Conservation (phyloP, 2,113 vertebrate genomes). For the Oncorhynchus gorbuscha region DNA sequence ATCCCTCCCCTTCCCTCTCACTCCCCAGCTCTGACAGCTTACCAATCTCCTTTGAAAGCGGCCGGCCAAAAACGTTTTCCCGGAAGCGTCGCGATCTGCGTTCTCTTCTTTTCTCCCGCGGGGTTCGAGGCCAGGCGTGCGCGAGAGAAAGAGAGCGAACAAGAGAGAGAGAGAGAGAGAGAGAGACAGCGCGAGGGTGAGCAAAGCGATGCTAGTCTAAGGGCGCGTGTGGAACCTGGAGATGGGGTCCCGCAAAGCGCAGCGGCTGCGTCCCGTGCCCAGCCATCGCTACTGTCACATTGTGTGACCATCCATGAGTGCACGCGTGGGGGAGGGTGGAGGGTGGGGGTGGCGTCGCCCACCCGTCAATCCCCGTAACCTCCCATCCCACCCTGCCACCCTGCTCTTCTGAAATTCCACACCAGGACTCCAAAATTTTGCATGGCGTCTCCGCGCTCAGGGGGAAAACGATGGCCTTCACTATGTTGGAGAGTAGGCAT, state of each 20-base stretch:
- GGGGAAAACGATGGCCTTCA: background rate
- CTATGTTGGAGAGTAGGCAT: background rate
- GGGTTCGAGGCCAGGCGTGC: conserved; percentile 46
- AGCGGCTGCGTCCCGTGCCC: conserved; percentile 71
- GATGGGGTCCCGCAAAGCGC: conserved; percentile 61
- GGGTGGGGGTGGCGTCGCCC: background rate
- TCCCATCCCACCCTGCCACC: background rate
- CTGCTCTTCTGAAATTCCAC: conserved; percentile 31
- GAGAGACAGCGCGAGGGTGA: conserved; percentile 19
- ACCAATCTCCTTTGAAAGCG: conserved; percentile 64
- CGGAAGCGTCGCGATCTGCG: conserved; percentile 33
- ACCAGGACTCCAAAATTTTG: background rate
- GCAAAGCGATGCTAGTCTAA: conserved; percentile 38
- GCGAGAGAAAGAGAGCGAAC: conserved; percentile 28
- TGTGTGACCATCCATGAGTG: conserved; percentile 67
- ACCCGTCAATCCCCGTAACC: background rate
- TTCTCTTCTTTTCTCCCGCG: conserved; percentile 42
- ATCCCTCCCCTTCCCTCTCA: conserved; percentile 62
- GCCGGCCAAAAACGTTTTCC: conserved; percentile 50
- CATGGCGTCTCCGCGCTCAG: background rate
- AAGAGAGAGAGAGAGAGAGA: conserved; percentile 10
- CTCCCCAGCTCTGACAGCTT: conserved; percentile 65
- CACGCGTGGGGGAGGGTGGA: conserved; percentile 36
- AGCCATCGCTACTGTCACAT: conserved; percentile 75
- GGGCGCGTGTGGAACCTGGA: conserved; percentile 57